Evolutionary conservation across 2,888 invertebrate genomes (phyloP).

Genomic region (Baccha elongata): DNA sequence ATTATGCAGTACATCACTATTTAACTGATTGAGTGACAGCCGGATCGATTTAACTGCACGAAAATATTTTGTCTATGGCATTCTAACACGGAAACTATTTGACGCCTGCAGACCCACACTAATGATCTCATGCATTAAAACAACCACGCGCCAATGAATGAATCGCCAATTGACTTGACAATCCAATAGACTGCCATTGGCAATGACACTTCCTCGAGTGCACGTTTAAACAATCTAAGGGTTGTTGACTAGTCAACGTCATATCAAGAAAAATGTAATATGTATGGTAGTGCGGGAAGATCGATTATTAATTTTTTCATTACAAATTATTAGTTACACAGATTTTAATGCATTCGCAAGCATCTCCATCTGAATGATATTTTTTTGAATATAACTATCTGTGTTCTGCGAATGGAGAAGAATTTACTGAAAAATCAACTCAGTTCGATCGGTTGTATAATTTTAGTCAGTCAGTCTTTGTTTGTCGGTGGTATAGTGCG

Average conservation of each 20-base stretch:
- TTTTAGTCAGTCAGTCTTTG: slow-evolving; percentile 55
- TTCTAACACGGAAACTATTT: slow-evolving; percentile 40
- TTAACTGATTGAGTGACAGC: slow-evolving; percentile 32
- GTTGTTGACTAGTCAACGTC: slow-evolving; percentile 21
- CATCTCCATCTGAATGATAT: neutral
- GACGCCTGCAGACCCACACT: slow-evolving; percentile 17
- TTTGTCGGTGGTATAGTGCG: slow-evolving; percentile 45
- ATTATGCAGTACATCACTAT: neutral
- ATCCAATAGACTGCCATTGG: slow-evolving; percentile 48
- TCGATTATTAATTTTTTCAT: slow-evolving; percentile 21
- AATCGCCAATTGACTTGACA: slow-evolving; percentile 8
- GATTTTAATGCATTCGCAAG: slow-evolving; percentile 11
- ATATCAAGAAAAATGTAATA: too few species aligned
- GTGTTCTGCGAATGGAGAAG: slow-evolving; percentile 25
- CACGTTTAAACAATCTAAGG: slow-evolving; percentile 34
- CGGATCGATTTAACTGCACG: slow-evolving; percentile 39
- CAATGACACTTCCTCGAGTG: slow-evolving; percentile 28
- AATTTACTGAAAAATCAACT: slow-evolving; percentile 22
- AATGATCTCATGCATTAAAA: slow-evolving; percentile 57
- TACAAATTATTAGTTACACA: slow-evolving; percentile 42
- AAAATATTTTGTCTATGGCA: slow-evolving; percentile 18
- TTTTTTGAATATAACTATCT: slow-evolving; percentile 16
- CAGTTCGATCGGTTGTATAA: slow-evolving; percentile 39
- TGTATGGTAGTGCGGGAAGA: slow-evolving; percentile 24
- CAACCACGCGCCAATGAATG: slow-evolving; percentile 48